Percentiles rank a stretch among this genome's conserved stretches.
Evolutionary conservation across 2,113 vertebrate species (phyloP).

Genomic region (Rhea americana): DNA sequence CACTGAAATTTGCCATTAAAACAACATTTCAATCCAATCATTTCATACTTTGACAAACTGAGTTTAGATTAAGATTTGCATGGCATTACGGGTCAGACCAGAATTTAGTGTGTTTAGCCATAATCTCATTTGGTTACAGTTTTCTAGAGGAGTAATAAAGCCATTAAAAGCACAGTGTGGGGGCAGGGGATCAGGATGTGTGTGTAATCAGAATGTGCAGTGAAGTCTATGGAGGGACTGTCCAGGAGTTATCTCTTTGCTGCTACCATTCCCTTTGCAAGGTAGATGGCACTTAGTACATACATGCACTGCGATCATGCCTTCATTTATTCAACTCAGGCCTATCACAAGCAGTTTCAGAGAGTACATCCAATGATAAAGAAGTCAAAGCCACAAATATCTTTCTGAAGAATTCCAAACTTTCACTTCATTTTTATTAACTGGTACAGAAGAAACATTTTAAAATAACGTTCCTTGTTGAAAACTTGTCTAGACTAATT

Average conservation of each 20-base stretch:
- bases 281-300: not conserved
- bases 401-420: not conserved
- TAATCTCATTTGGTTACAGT: not conserved
- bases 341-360: not conserved
- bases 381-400: not conserved
- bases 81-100: not conserved
- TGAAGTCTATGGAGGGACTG: not conserved
- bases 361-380: not conserved
- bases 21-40: not conserved
- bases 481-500: not conserved
- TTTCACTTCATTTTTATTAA: not conserved
- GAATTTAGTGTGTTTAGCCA: not conserved
- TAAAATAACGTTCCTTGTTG: not conserved
- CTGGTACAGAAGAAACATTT: not conserved
- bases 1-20: not conserved
- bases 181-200: not conserved
- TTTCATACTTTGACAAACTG: not conserved
- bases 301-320: not conserved
- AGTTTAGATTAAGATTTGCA: not conserved
- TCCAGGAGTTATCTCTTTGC: not conserved
- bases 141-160: not conserved
- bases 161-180: not conserved
- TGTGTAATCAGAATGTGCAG: not conserved
- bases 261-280: not conserved
- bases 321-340: not conserved